Evolutionary conservation across 1,140 invertebrate species (phyloP), one percentile per base, ranked within the genome.

Genomic region (Latrodectus geometricus): DNA sequence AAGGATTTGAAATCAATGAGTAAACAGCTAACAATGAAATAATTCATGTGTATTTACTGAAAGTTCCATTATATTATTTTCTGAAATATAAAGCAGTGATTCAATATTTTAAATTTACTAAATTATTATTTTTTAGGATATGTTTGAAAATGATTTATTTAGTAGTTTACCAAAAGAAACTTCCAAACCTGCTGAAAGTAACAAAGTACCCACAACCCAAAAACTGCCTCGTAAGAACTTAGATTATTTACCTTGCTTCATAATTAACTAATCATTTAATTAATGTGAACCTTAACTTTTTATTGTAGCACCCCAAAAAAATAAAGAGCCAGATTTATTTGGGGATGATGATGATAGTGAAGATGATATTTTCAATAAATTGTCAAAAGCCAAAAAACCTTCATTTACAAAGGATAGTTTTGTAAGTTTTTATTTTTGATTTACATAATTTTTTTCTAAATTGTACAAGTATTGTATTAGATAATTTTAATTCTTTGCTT

Each of bases 271-370:
- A 35, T 35, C 1, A 35, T 35, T 35, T 3, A 35, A 35, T 5
- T 3, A 3, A 35, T 35, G 35, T 35, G 35, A 35, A 35, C 35
- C 35, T 48, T 69, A 69, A 20, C 12, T 4, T 21, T 69, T 69
- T 21, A 9, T 49, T 21, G 52, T 65, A 20, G n/a, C 35, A n/a
- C 69, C 69, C n/a, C n/a, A n/a, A 20, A 50, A 83, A 50, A 74
- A 48, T 17, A 54, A 82, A 12, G 68, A 82, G n/a, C 70, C 70
- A 35, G 69, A 21, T 20, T 54, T 85, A 15, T 85, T 85, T 72
- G 83, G 56, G 14, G 66, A 85, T 77, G 83, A 85, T 56, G 83
- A 85, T 56, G 83, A 85, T 20, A 85, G 83, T 72, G 83, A 85
- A 48, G 83, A 85, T 69, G 83, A 85, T 21, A 85, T 85, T 78